Evolutionary conservation across 2,113 vertebrate species (phyloP).

Genomic region (Labrus mixtus): DNA sequence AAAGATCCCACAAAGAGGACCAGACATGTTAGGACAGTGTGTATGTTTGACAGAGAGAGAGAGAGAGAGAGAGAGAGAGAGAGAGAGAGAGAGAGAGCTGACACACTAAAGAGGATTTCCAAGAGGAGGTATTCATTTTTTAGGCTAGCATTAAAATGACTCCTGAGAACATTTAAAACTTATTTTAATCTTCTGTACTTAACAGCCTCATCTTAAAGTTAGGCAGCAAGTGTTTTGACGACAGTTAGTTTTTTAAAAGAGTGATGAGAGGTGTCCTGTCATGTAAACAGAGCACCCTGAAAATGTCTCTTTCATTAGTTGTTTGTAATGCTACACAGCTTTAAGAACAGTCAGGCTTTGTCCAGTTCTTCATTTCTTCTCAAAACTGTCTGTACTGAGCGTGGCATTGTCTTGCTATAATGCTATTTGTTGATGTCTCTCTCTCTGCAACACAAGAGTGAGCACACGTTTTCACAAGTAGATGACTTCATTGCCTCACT

Average conservation of each 20-base stretch:
- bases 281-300: background rate
- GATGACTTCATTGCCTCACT: conserved; percentile 3
- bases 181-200: no score
- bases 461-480: background rate
- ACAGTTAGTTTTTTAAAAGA: background rate
- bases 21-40: background rate
- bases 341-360: background rate
- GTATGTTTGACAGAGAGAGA: background rate
- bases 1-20: no score
- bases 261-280: background rate
- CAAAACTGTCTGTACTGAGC: background rate
- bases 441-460: background rate
- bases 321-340: background rate
- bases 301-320: background rate
- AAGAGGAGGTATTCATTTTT: background rate
- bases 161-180: background rate
- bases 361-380: background rate
- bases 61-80: no score
- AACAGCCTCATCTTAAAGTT: background rate
- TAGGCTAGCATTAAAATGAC: background rate
- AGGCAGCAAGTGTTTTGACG: background rate
- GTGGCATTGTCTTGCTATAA: no score
- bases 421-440: background rate
- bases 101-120: background rate
- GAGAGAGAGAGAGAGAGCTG: no score